phyloP scores from a whole-genome alignment of 2,888 invertebrate species.

The Drosophila neutralis region DNA sequence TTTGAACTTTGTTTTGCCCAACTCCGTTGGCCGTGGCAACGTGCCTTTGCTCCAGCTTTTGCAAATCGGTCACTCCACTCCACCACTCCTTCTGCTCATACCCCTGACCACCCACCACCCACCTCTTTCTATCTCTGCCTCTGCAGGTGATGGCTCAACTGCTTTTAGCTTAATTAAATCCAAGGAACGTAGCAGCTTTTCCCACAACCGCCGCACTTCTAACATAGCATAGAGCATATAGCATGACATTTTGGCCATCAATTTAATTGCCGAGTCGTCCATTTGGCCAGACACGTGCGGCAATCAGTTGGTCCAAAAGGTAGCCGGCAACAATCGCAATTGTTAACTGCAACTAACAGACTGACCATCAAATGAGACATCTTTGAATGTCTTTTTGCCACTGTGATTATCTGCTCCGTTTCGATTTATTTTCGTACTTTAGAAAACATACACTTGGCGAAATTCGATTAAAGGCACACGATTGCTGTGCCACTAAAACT shows the following conservation, averaged over 20 bases:
- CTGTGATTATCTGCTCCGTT: constrained; percentile 1
- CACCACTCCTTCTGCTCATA: neutral
- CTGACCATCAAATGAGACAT: constrained; percentile 24
- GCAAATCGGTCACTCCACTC: constrained; percentile 17
- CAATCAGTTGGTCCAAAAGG: constrained; percentile 13
- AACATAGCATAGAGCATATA: constrained; percentile 8
- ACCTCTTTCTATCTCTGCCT: neutral
- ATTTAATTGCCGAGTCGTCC: constrained; percentile 39
- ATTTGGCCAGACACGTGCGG: neutral
- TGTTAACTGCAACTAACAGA: neutral
- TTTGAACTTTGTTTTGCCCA: constrained; percentile 36
- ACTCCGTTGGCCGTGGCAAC: constrained; percentile 16
- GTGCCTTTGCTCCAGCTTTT: neutral
- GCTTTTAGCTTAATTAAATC: constrained; percentile 57
- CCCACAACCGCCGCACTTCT: constrained; percentile 12
- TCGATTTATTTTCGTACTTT: neutral
- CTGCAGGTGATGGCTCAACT: neutral
- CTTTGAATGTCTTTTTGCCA: neutral
- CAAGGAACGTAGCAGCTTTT: constrained; percentile 4
- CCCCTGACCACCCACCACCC: neutral
- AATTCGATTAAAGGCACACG: too few species aligned
- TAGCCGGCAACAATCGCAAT: constrained; percentile 8
- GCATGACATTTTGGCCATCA: constrained; percentile 42
- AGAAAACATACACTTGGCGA: neutral
- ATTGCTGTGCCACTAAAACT: too few species aligned